Conservation (phyloP, 1,140 invertebrate species). For the Aphis craccivora region DNA sequence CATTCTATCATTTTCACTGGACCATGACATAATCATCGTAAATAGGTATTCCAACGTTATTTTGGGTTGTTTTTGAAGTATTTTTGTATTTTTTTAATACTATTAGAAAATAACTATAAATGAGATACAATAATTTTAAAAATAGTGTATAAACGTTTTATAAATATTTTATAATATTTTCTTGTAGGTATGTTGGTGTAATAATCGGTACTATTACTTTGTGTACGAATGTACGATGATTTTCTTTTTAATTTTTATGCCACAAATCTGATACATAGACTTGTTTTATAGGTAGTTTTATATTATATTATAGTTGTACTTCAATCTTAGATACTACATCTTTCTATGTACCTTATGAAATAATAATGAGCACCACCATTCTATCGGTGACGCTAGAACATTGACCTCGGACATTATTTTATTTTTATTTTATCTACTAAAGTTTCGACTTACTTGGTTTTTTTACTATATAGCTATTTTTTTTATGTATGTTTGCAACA, state of each 20-base stretch:
- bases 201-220: not conserved
- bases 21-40: constrained; percentile 52
- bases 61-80: constrained; percentile 27
- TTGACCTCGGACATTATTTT: constrained; percentile 44
- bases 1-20: constrained; percentile 37
- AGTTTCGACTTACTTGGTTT: constrained; percentile 9
- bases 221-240: not conserved
- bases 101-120: not conserved
- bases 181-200: not conserved
- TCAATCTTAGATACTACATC: not conserved
- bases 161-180: not conserved
- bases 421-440: not conserved
- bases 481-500: not conserved
- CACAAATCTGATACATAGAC: not conserved
- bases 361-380: constrained; percentile 38
- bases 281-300: not conserved
- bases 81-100: not conserved
- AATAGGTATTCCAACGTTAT: not conserved
- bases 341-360: constrained; percentile 32
- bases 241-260: not conserved
- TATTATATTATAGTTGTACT: constrained; percentile 2
- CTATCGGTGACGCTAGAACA: constrained; percentile 9
- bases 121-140: not conserved
- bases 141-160: not conserved
- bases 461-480: not conserved